Evolutionary conservation across 1,140 invertebrate species (phyloP).

Genomic region (Sipha flava): DNA sequence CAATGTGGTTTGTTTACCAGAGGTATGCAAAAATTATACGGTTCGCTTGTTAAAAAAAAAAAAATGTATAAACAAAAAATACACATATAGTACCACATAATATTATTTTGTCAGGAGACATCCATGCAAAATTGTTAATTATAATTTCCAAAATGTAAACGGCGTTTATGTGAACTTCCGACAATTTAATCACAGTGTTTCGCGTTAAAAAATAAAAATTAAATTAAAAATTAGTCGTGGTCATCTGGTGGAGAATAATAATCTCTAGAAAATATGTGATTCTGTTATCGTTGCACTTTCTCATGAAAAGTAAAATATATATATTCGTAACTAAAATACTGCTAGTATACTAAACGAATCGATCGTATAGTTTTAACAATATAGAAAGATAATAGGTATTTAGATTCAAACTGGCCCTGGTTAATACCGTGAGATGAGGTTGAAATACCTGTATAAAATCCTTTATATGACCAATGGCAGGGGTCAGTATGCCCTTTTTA

Average conservation of each 20-base stretch:
- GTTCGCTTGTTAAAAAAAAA: not conserved
- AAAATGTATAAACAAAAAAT: not conserved
- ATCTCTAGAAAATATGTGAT: constrained; percentile 9
- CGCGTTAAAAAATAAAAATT: constrained; percentile 7
- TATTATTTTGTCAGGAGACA: not conserved
- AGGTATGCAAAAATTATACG: not conserved
- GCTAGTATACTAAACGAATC: too few species aligned
- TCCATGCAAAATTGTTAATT: constrained; percentile 23
- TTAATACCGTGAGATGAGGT: constrained; percentile 14
- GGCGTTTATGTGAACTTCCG: constrained; percentile 18
- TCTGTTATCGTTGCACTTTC: not conserved
- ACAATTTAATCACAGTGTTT: not conserved
- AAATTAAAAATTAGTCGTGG: constrained; percentile 20
- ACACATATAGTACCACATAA: not conserved
- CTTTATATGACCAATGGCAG: not conserved
- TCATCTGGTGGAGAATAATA: not conserved
- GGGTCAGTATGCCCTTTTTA: not conserved
- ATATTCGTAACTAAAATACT: too few species aligned
- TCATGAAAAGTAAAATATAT: not conserved
- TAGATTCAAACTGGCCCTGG: not conserved
- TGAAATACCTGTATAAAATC: not conserved
- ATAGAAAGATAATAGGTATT: not conserved
- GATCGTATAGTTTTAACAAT: not conserved
- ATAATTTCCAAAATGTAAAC: constrained; percentile 18
- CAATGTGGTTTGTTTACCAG: not conserved